Base-by-base conservation (phyloP, 30 jellyfish, hydroid and myxozoan genomes). In the Pelagia noctiluca region DNA sequence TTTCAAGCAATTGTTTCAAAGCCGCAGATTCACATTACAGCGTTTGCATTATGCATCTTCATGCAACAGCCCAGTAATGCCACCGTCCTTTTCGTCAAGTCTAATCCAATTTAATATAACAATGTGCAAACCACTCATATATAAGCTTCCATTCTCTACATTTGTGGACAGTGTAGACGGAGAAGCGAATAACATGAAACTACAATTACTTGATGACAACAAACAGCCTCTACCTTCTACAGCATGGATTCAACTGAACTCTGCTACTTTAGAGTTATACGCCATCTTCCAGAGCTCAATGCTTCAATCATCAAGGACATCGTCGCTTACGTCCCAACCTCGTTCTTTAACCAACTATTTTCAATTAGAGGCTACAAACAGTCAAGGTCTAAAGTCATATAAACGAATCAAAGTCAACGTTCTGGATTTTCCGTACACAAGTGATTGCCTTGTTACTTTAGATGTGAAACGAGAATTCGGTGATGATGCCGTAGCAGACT, bases 201-300 rank as follows among this genome's bases (percentile, higher is more conserved):
- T 94, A 26, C 32, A 60, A 12, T 75, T 94, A 11, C 90, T 88
- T 2, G 96, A 64, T 52, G 24, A 52, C 12, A 32, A 76, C 50
- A 90, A 90, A 33, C 36, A 25, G 16, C 80, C 74, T 22, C 42
- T 93, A 29, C 61, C 93, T 2, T 18, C 81, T n/a, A 54, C 87
- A 23, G 79, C 96, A 10, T 94, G 99, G 99, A 48, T 94, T 1
- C 99, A 88, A 42, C 87, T 94, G 34, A 83, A 87, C 89, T 37
- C 99, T 5, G 96, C 97, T 10, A 72, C 95, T 16, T 74, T 86
- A 61, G 84, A 88, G 76, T 49, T 94, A 24, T 84, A 64, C 62
- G 96, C 95, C 23, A 92, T 92, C 63, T 78, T 49, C 47, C 93
- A 95, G 8, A 65, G 82, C 33, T 54, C 92, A 32, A 2, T 71